Percentiles rank a stretch among this genome's conserved stretches.
phyloP scores from a whole-genome alignment of 2,888 invertebrate genomes.

The Myopa testacea region DNA sequence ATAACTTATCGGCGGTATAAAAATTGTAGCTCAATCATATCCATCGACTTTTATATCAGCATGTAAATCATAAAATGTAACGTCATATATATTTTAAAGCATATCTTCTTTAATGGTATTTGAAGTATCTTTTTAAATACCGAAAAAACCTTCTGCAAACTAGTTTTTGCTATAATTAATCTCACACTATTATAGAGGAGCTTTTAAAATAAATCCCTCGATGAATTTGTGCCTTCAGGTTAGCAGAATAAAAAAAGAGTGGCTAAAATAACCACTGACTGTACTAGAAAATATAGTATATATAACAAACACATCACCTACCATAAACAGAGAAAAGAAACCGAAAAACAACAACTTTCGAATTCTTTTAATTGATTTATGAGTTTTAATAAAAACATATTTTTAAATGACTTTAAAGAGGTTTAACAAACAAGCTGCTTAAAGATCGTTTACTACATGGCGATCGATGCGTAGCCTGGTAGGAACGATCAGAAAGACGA shows the following conservation, averaged over 20 bases:
- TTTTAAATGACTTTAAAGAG: constrained; percentile 36
- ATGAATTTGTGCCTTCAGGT: too few relatives aligned
- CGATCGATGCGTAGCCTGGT: constrained; percentile 19
- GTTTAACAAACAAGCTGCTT: constrained; percentile 36
- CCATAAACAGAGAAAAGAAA: too few relatives aligned
- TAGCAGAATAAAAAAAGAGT: too few relatives aligned
- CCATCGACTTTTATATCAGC: background rate
- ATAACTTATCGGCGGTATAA: background rate
- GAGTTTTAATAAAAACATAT: constrained; percentile 37
- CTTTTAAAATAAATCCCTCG: background rate
- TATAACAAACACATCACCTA: too few relatives aligned
- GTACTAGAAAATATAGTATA: too few relatives aligned
- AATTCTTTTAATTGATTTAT: constrained; percentile 37
- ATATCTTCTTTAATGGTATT: background rate
- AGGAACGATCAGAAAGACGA: background rate
- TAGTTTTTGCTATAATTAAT: background rate
- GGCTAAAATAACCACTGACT: too few relatives aligned
- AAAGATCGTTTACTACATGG: constrained; percentile 22
- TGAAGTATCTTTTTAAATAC: background rate
- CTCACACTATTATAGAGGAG: background rate
- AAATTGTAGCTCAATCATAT: background rate
- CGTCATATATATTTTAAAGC: background rate
- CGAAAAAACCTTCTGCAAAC: too few relatives aligned
- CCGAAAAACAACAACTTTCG: constrained; percentile 2
- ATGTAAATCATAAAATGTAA: background rate